Evolutionary conservation across 2,888 invertebrate species (phyloP), one percentile per base, ranked within the genome.

Genomic region (Notodonta dromedarius): DNA sequence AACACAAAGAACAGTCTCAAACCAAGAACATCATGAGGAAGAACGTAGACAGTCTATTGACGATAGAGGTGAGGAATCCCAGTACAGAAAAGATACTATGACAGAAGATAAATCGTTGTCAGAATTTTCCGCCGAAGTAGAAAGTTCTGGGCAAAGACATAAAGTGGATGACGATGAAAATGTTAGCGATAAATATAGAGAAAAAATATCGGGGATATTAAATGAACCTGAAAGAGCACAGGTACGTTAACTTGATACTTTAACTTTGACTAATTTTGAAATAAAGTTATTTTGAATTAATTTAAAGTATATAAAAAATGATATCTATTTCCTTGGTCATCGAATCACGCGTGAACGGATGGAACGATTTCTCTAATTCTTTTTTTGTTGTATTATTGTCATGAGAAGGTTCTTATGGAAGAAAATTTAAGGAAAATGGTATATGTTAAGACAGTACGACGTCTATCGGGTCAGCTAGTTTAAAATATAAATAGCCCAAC

Each of bases 51-150:
- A 40, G 55, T 55, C 32, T 2, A 32, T 55, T 40, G 14, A 35
- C 13, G 40, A 55, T 12, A 55, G 6, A 40, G n/a, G n/a, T 14
- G 39, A 54, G 4, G 54, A 14, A 9, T 55, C 39, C 13, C 50
- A 50, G 16, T 50, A 40, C 40, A 55, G 40, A 55, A 39, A 14
- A 13, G 44, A 56, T 3, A 12, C 12, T 24, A 56, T 65, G 13
- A 69, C 72, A 55, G 82, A 83, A 62, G 86, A 90, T 53, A 85
- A 80, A 67, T 87, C 89, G 24, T 66, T 87, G 56, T 89, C 91
- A 14, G 91, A 89, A 64, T 87, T 88, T 78, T 89, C 90, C 16
- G 56, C 77, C 44, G 90, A 90, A 74, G 60, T 79, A 4, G 55
- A 71, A 44, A 57, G 60, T 13, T 58, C 68, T n/a, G 56, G 46